phyloP scores from a whole-genome alignment of 2,797 vertebrate species.

The Poecilia velifera region DNA sequence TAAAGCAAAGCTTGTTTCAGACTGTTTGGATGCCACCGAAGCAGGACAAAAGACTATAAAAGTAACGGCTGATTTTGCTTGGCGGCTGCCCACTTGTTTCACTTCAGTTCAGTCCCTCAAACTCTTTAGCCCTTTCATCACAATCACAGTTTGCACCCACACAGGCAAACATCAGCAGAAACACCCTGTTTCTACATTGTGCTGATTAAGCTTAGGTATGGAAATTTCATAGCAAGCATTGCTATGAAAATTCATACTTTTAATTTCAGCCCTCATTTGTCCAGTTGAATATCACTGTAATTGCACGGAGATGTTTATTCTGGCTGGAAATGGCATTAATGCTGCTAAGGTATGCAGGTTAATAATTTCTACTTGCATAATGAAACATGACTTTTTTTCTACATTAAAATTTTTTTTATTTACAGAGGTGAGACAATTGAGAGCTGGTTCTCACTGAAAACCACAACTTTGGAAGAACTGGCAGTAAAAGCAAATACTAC shows the following conservation, averaged over 20 bases:
- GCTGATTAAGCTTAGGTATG: slow-evolving; percentile 1
- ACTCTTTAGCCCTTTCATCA: slow-evolving; percentile 8
- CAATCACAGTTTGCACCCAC: neutral
- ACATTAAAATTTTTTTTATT: neutral
- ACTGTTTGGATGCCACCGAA: slow-evolving; percentile 5
- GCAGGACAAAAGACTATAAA: slow-evolving; percentile 13
- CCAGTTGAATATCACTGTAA: neutral
- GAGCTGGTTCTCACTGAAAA: neutral
- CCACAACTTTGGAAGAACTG: neutral
- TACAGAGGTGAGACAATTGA: neutral
- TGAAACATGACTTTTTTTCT: neutral
- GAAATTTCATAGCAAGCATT: slow-evolving; percentile 1
- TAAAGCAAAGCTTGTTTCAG: slow-evolving; percentile 10
- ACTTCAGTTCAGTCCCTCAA: slow-evolving; percentile 21
- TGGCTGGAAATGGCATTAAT: neutral
- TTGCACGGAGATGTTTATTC: neutral
- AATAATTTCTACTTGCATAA: neutral
- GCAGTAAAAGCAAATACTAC: neutral
- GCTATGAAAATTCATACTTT: neutral
- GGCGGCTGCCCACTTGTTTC: slow-evolving; percentile 11
- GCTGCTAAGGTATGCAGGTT: neutral
- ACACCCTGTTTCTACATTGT: neutral
- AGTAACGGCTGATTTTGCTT: slow-evolving; percentile 16
- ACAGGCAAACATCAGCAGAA: neutral
- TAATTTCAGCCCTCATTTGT: neutral